Percentiles rank a stretch among this genome's conserved stretches.
phyloP scores from a whole-genome alignment of 1,140 invertebrate genomes.

The Drosophila sproati region DNA sequence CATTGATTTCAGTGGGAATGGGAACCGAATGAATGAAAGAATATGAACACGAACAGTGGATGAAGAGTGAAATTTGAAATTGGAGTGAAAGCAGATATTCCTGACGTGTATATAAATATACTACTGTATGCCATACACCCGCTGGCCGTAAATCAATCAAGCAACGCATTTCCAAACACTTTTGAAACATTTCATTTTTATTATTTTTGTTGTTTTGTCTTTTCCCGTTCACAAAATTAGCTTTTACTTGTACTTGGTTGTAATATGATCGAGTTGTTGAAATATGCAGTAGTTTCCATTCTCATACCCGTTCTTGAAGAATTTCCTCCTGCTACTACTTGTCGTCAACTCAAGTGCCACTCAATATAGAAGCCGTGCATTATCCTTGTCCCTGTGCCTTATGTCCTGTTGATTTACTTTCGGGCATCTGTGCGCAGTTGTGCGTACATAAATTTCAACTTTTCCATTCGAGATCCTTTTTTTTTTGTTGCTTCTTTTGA shows the following conservation, averaged over 20 bases:
- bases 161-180: slow-evolving; percentile 44
- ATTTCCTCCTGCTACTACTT: slow-evolving; percentile 49
- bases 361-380: neutral
- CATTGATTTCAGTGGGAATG: slow-evolving; percentile 71
- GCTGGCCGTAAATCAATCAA: slow-evolving; percentile 66
- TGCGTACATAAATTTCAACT: slow-evolving; percentile 66
- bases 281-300: slow-evolving; percentile 31
- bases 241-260: slow-evolving; percentile 38
- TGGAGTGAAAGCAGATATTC: slow-evolving; percentile 53
- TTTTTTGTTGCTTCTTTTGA: slow-evolving; percentile 19
- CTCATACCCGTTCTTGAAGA: slow-evolving; percentile 19
- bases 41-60: slow-evolving; percentile 39
- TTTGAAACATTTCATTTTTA: slow-evolving; percentile 3
- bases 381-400: slow-evolving; percentile 19
- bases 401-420: slow-evolving; percentile 25
- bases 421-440: slow-evolving; percentile 74
- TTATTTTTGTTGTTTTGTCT: slow-evolving; percentile 14
- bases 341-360: slow-evolving; percentile 71
- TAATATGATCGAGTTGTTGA: slow-evolving; percentile 57
- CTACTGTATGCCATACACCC: slow-evolving; percentile 23
- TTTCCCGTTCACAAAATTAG: slow-evolving; percentile 47
- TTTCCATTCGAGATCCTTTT: slow-evolving; percentile 9
- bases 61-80: slow-evolving; percentile 69
- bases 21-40: slow-evolving; percentile 44
- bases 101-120: slow-evolving; percentile 2